Percentiles rank a stretch among this genome's conserved stretches.
phyloP scores from a whole-genome alignment of 2,797 vertebrate species.

The Spea hammondii region DNA sequence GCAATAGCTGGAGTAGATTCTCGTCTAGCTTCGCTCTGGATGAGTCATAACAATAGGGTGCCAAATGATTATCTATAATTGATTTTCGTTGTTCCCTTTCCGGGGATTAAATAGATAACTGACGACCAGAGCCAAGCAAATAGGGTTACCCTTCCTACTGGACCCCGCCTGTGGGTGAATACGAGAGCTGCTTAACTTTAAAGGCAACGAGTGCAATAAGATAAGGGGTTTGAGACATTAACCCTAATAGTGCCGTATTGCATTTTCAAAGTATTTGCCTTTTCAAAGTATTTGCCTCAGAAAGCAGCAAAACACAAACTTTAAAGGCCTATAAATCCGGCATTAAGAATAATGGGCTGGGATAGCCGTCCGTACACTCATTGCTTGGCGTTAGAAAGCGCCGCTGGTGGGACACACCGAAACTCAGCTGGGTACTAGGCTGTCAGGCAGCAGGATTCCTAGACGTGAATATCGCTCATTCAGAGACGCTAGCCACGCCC shows the following conservation, averaged over 20 bases:
- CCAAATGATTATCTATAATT: constrained; percentile 16
- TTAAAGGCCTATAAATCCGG: no score
- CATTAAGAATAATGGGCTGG: no score
- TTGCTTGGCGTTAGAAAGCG: no score
- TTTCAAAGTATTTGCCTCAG: no score
- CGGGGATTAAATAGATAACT: constrained; percentile 21
- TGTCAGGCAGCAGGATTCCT: not conserved
- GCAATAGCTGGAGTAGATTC: not conserved
- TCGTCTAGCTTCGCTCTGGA: not conserved
- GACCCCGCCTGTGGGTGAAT: no score
- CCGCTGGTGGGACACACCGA: not conserved
- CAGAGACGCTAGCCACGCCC: constrained; percentile 22
- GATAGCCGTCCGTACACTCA: no score
- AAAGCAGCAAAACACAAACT: no score
- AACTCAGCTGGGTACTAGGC: not conserved
- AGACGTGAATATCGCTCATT: not conserved
- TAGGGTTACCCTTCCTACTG: not conserved
- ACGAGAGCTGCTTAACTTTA: no score
- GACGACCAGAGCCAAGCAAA: not conserved
- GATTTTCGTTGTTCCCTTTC: constrained; percentile 19
- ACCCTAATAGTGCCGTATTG: no score
- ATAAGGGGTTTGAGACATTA: no score
- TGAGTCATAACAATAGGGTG: constrained; percentile 12
- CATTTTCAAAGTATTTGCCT: no score
- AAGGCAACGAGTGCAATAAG: no score